Conservation (phyloP, 23 tunicate species). For the Trididemnum clinides region DNA sequence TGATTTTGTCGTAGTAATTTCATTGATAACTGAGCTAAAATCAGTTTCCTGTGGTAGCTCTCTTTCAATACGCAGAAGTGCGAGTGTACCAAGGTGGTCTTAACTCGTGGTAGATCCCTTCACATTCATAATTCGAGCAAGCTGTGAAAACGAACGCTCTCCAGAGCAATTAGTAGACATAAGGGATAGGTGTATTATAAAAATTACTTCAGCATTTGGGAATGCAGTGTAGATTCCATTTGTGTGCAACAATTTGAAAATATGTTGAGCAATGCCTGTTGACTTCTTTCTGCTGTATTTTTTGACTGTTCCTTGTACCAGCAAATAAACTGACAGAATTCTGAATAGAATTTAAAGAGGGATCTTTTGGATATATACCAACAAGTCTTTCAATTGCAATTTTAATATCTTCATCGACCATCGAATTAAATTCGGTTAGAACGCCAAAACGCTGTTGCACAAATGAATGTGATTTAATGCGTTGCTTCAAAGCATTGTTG, state of each 20-base stretch:
- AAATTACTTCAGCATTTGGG: not conserved
- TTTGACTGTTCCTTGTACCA: not conserved
- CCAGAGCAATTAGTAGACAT: conserved; percentile 15
- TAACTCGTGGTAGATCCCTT: not conserved
- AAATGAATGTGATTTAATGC: conserved; percentile 1
- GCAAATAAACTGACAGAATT: not conserved
- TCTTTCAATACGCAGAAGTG: no score
- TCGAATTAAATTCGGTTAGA: conserved; percentile 5
- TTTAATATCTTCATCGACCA: not conserved
- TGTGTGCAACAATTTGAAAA: conserved; percentile 16
- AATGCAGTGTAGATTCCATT: conserved; percentile 1
- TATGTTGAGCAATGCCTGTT: conserved; percentile 19
- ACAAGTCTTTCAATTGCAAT: conserved; percentile 5
- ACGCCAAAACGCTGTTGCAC: conserved; percentile 1
- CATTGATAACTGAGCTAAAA: no score
- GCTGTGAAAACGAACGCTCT: conserved; percentile 21
- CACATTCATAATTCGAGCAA: conserved; percentile 1
- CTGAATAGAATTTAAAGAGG: not conserved
- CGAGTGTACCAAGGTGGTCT: not conserved
- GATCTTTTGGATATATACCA: not conserved
- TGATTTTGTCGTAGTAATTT: no score
- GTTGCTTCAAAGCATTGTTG: conserved; percentile 10
- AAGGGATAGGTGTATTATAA: not conserved
- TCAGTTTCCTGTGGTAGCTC: no score
- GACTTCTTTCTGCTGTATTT: not conserved